These are phyloP conservation scores for Cygnus buccinator DNA, from an alignment of 2,113 vertebrate genomes.

Conservation along the genomic window DNA sequence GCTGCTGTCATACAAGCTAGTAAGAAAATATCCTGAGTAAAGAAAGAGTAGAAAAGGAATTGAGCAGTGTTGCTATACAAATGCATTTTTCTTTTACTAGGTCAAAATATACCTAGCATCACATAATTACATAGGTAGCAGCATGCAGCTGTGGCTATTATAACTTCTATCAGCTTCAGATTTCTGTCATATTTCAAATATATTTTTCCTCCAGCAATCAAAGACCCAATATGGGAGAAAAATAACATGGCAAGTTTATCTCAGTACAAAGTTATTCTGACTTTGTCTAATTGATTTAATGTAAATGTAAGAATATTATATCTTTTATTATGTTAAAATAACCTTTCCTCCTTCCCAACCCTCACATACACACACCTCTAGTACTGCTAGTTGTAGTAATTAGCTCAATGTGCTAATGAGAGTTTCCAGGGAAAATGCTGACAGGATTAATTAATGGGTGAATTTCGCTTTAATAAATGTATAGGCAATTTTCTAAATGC, in stretches of 20 bases:
- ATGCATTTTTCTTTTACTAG: neutral
- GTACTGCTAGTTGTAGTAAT: conserved; percentile 83
- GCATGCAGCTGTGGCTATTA: too few species aligned
- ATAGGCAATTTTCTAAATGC: conserved; percentile 95
- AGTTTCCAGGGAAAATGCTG: conserved; percentile 85
- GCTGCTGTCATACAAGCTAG: neutral
- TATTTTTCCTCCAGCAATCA: neutral
- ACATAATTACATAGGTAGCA: neutral
- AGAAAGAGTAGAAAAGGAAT: neutral
- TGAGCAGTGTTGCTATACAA: neutral
- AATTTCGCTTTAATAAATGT: conserved; percentile 98
- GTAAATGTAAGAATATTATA: neutral
- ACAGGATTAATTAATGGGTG: conserved; percentile 91
- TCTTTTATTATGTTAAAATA: neutral
- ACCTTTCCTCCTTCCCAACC: neutral
- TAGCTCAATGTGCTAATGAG: conserved; percentile 87
- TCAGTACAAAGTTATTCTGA: neutral
- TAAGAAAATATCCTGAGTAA: neutral
- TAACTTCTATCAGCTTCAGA: neutral
- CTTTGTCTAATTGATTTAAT: conserved; percentile 7
- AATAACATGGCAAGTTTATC: neutral
- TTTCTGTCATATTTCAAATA: neutral
- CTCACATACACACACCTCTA: neutral
- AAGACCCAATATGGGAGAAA: neutral
- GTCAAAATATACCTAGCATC: neutral